Evolutionary conservation across 2,113 vertebrate genomes (phyloP), one percentile per base, ranked within the genome.

Genomic region (Dolichotis patagonum): DNA sequence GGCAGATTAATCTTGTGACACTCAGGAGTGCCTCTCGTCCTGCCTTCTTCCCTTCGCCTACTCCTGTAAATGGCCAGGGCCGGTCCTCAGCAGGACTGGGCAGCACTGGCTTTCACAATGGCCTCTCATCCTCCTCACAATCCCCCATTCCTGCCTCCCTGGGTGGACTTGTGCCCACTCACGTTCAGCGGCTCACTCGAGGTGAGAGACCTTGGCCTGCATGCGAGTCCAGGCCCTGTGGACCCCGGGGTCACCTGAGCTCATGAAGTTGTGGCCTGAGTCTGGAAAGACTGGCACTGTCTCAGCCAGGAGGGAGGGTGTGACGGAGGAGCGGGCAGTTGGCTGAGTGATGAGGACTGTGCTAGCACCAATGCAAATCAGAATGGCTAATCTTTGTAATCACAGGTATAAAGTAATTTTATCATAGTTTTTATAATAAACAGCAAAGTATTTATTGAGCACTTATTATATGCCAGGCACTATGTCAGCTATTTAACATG

Each of bases 1-100:
- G 95, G 96, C 90, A 96, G 97, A 98, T 97, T 95, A 91, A 97
- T 98, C 97, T 97, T 96, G 97, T 97, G 98, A 97, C 98, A 94
- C 95, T 95, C 95, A 82, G 96, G 96, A 96, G 96, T 0, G 91
- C 88, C 92, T 94, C n/a, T 80, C 7, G 4, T 77, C 87, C 96
- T 16, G 81, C 7, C 22, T 81, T 78, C 95, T 88, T 91, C 62
- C 77, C 49, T 88, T 88, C 5, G 0, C 22, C 5, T 6, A 93
- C 95, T 97, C 88, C 97, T 96, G 95, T 92, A 96, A 96, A 96
- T 96, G 97, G 96, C 94, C 88, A 94, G 52, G 92, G 83, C 69
- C 49, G 88, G 69, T 84, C 95, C 58, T 93, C 28, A 0, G 54
- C 14, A 54, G 24, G 90, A 43, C 1, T 1, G 41, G 41, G 56